Evolutionary conservation across 2,113 vertebrate genomes (phyloP).

Genomic region (Bubalus kerabau): DNA sequence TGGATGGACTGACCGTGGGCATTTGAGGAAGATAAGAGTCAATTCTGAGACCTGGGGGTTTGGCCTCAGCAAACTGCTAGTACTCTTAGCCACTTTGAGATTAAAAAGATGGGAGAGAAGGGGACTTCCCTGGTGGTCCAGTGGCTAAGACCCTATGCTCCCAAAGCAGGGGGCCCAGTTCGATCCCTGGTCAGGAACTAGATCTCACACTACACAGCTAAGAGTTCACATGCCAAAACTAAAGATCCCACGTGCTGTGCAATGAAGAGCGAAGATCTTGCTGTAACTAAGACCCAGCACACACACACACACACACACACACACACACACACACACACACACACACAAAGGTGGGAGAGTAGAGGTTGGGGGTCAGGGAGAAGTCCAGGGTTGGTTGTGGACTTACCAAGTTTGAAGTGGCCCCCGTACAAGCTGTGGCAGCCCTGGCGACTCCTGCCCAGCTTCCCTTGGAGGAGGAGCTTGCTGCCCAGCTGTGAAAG

Average conservation of each 20-base stretch:
- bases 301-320: not conserved
- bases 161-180: not conserved
- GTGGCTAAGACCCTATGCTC: not conserved
- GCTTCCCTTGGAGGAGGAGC: not conserved
- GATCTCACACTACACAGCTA: not conserved
- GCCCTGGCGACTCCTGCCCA: not conserved
- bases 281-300: not conserved
- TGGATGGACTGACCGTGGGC: not conserved
- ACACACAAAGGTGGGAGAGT: not conserved
- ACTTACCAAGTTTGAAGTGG: not conserved
- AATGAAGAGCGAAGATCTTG: not conserved
- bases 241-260: not conserved
- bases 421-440: not conserved
- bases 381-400: not conserved
- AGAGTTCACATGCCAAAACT: not conserved
- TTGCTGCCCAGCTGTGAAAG: not conserved
- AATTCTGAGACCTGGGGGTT: not conserved
- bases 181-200: not conserved
- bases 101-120: not conserved
- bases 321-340: no score
- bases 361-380: no score
- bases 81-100: not conserved
- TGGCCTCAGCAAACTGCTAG: not conserved
- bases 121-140: not conserved
- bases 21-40: not conserved